These are phyloP conservation scores for Porites rus DNA, from an alignment of 92 coral and sea anemone genomes.

Conservation along the genomic window DNA sequence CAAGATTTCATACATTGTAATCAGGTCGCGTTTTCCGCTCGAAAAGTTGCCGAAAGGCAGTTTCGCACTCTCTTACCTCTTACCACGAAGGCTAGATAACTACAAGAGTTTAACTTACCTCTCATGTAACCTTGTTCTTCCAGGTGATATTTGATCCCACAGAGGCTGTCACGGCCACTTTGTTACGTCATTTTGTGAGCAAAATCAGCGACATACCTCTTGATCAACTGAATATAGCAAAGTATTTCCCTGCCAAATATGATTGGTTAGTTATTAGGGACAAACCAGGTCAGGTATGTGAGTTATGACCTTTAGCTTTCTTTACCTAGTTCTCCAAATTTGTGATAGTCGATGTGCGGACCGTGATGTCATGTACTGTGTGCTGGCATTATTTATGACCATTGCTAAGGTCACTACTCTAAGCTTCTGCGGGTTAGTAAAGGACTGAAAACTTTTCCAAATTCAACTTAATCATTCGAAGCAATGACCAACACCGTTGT, in stretches of 20 bases:
- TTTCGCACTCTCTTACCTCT: no score
- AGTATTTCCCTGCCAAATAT: slow-evolving; percentile 73
- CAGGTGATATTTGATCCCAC: slow-evolving; percentile 82
- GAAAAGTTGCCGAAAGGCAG: no score
- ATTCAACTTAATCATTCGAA: neutral
- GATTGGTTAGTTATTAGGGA: slow-evolving; percentile 71
- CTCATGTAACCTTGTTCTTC: neutral
- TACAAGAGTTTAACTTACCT: neutral
- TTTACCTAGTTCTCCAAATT: neutral
- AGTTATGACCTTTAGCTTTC: neutral
- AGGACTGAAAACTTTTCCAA: no score
- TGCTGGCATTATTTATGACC: no score
- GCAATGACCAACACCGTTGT: neutral
- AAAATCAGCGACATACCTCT: slow-evolving; percentile 45
- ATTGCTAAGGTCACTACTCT: no score
- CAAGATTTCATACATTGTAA: no score
- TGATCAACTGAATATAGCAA: slow-evolving; percentile 67
- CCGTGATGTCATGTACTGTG: no score
- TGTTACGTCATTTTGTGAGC: slow-evolving; percentile 66
- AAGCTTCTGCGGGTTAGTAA: no score
- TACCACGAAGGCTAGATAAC: no score
- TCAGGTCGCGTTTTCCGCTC: no score
- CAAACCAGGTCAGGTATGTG: slow-evolving; percentile 7
- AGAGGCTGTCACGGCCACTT: slow-evolving; percentile 75
- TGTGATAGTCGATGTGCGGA: neutral